A percentile compares a stretch with the other conserved stretches of the same genome.
phyloP scores from a whole-genome alignment of 2,113 vertebrate genomes.

The Centropus unirufus region DNA sequence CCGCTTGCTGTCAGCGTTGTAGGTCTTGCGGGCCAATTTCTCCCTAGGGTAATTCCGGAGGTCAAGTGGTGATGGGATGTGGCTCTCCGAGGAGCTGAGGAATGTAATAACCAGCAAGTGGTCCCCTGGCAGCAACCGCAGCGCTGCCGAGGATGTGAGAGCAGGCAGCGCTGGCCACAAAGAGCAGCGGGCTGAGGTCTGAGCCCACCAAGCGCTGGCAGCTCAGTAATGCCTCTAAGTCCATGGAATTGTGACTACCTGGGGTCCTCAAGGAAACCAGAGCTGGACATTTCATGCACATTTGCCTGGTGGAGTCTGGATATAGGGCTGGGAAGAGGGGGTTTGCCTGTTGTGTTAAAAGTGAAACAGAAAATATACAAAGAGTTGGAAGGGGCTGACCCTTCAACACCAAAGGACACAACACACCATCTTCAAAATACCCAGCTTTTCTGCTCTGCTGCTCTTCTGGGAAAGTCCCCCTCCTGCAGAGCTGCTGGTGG shows the following conservation, averaged over 20 bases:
- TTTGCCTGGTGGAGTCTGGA: accelerated
- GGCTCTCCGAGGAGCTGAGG: neutral
- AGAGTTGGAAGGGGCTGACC: neutral
- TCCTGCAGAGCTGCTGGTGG: neutral
- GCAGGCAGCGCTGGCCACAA: neutral
- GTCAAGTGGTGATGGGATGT: neutral
- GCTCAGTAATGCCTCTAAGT: neutral
- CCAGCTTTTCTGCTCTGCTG: neutral
- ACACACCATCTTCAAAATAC: accelerated
- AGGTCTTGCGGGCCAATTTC: neutral
- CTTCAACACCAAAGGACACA: neutral
- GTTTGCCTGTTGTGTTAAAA: neutral
- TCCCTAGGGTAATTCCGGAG: neutral
- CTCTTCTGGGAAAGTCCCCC: neutral
- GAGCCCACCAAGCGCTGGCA: accelerated
- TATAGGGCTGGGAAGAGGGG: neutral
- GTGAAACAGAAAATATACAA: accelerated
- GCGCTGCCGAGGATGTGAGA: neutral
- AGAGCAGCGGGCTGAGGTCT: accelerated
- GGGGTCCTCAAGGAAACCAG: accelerated
- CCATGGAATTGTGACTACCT: neutral
- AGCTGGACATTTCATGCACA: accelerated
- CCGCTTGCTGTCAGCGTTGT: neutral
- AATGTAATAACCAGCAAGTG: neutral
- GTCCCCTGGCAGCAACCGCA: neutral